Conservation (phyloP, 1,140 invertebrate species). For the Macrobrachium rosenbergii region DNA sequence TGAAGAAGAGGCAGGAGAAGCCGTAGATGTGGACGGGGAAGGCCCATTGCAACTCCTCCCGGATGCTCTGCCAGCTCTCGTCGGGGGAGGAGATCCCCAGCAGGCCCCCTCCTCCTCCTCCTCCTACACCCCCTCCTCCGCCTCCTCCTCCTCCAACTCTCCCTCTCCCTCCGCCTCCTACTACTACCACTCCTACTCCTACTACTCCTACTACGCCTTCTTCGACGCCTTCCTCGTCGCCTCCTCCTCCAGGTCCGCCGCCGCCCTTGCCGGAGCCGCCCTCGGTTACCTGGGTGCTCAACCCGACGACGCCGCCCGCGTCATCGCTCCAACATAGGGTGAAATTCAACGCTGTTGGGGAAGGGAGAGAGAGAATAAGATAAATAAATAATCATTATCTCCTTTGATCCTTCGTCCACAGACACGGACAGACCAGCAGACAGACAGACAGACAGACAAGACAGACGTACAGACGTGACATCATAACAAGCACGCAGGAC, state of each 20-base stretch:
- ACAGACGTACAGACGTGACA: too few relatives aligned
- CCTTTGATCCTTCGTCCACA: too few relatives aligned
- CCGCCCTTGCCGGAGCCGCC: neutral
- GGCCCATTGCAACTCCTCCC: constrained; percentile 70
- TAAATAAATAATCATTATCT: too few relatives aligned
- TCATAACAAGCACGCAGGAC: too few relatives aligned
- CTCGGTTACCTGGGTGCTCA: neutral
- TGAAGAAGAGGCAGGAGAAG: constrained; percentile 76
- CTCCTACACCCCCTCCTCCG: neutral
- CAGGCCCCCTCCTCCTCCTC: neutral
- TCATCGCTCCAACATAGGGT: neutral
- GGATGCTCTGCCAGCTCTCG: constrained; percentile 32
- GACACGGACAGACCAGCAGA: too few relatives aligned
- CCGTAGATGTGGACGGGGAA: constrained; percentile 76
- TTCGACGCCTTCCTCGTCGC: neutral
- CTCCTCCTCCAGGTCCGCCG: too few relatives aligned
- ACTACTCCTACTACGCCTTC: neutral
- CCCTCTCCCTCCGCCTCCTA: neutral
- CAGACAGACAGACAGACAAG: too few relatives aligned
- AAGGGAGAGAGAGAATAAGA: neutral
- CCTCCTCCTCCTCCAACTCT: neutral
- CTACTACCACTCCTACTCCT: neutral
- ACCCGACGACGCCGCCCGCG: neutral
- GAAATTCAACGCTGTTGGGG: neutral
- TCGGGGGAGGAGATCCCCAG: neutral